Evolutionary conservation across 1,140 invertebrate genomes (phyloP).

Genomic region (Drosophila truncata): DNA sequence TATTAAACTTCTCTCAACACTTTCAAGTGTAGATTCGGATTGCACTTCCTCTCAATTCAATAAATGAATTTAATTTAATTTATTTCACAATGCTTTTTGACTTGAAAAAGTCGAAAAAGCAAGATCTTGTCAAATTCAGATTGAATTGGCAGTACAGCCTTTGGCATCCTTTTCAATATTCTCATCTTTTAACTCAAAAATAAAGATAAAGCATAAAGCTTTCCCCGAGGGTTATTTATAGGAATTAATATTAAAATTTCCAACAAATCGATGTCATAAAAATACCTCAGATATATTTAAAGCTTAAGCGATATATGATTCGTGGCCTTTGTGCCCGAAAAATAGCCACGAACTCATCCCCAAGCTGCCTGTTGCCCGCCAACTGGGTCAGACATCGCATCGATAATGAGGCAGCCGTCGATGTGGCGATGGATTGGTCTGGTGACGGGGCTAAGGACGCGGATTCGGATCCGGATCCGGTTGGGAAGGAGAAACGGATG

Average conservation of each 20-base stretch:
- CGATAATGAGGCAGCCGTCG: slow-evolving; percentile 39
- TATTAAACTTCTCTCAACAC: neutral
- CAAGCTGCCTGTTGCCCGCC: slow-evolving; percentile 37
- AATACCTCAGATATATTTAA: neutral
- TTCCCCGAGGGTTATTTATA: neutral
- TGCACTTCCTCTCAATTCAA: neutral
- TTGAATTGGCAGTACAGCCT: neutral
- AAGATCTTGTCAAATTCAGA: neutral
- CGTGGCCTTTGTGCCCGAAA: slow-evolving; percentile 27
- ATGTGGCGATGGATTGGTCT: slow-evolving; percentile 7
- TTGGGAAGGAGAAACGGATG: slow-evolving; percentile 5
- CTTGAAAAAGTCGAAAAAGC: neutral
- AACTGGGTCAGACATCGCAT: slow-evolving; percentile 60
- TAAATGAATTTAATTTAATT: neutral
- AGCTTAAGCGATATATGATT: neutral
- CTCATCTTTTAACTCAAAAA: neutral
- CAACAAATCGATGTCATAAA: neutral
- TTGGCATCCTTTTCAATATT: neutral
- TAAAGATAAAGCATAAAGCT: neutral
- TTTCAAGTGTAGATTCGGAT: neutral
- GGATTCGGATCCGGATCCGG: neutral
- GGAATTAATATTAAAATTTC: neutral
- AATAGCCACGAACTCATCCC: slow-evolving; percentile 29
- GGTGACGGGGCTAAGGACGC: neutral
- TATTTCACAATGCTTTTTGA: neutral